A percentile compares a stretch with the other conserved stretches of the same genome.
Conservation (phyloP, 2,888 invertebrate species). For the Leptopilina myrica region DNA sequence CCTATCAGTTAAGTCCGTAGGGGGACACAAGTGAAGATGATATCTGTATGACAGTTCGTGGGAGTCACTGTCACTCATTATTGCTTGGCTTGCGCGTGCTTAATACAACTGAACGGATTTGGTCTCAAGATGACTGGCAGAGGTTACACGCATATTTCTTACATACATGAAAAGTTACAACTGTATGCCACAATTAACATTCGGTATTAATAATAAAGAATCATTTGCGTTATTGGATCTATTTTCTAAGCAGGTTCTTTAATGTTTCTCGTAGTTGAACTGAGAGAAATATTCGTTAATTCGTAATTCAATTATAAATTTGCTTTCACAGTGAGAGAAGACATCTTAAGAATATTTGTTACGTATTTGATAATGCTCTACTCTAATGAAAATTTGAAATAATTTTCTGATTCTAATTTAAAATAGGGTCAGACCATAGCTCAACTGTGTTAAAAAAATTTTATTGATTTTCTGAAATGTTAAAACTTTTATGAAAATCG, state of each 20-base stretch:
- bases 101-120: constrained; percentile 63
- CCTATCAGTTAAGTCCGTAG: constrained; percentile 22
- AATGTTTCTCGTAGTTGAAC: too few relatives aligned
- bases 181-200: constrained; percentile 7
- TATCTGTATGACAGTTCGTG: constrained; percentile 72
- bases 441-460: too few relatives aligned
- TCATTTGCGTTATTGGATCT: constrained; percentile 8
- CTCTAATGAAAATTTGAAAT: too few relatives aligned
- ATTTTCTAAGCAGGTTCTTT: not conserved
- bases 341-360: too few relatives aligned
- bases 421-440: too few relatives aligned
- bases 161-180: constrained; percentile 41
- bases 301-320: too few relatives aligned
- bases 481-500: too few relatives aligned
- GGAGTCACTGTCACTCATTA: constrained; percentile 76
- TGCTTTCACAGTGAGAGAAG: too few relatives aligned
- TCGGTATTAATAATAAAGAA: constrained; percentile 42
- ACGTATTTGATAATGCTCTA: too few relatives aligned
- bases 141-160: constrained; percentile 58
- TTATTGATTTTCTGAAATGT: too few relatives aligned
- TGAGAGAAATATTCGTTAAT: too few relatives aligned
- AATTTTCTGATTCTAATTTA: too few relatives aligned
- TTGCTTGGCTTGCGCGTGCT: constrained; percentile 66
- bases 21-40: constrained; percentile 32
- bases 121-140: constrained; percentile 58